A percentile compares a stretch with the other conserved stretches of the same genome.
These are phyloP conservation scores for Tortrix viridana DNA, from an alignment of 2,888 invertebrate genomes.

Conservation along the genomic window DNA sequence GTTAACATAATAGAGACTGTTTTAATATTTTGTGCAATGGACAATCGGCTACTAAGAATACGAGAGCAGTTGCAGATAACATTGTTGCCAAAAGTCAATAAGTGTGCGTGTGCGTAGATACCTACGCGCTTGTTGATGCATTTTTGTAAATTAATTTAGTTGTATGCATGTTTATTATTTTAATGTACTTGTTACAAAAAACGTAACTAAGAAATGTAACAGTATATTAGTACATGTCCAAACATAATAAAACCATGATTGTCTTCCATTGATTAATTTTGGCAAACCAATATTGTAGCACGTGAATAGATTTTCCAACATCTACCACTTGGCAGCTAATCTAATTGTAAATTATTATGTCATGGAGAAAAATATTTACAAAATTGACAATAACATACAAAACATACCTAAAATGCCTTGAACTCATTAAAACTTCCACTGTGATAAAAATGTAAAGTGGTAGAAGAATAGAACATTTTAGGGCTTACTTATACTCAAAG, in stretches of 20 bases:
- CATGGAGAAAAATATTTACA: slow-evolving; percentile 38
- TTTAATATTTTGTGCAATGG: slow-evolving; percentile 78
- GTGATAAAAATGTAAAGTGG: slow-evolving; percentile 81
- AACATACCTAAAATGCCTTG: slow-evolving; percentile 70
- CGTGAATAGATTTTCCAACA: slow-evolving; percentile 57
- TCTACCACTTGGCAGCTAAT: slow-evolving; percentile 66
- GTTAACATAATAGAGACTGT: slow-evolving; percentile 71
- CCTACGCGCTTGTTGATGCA: slow-evolving; percentile 70
- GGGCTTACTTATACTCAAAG: slow-evolving; percentile 79
- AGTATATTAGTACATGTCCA: slow-evolving; percentile 30
- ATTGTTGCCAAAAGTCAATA: slow-evolving; percentile 69
- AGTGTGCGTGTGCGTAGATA: slow-evolving; percentile 54
- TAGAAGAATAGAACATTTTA: slow-evolving; percentile 76
- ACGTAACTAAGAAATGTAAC: slow-evolving; percentile 40
- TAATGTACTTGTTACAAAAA: slow-evolving; percentile 67
- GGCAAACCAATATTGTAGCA: slow-evolving; percentile 78
- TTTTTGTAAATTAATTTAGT: slow-evolving; percentile 80
- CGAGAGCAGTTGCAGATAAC: slow-evolving; percentile 55
- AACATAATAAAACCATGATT: slow-evolving; percentile 51
- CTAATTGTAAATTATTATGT: slow-evolving; percentile 37
- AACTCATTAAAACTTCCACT: slow-evolving; percentile 70
- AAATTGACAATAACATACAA: slow-evolving; percentile 71
- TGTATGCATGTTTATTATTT: slow-evolving; percentile 63
- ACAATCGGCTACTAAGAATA: slow-evolving; percentile 57
- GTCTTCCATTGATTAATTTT: slow-evolving; percentile 81